These are phyloP conservation scores for Himalopsyche japonica DNA, from an alignment of 2,888 invertebrate species.

Conservation along the genomic window DNA sequence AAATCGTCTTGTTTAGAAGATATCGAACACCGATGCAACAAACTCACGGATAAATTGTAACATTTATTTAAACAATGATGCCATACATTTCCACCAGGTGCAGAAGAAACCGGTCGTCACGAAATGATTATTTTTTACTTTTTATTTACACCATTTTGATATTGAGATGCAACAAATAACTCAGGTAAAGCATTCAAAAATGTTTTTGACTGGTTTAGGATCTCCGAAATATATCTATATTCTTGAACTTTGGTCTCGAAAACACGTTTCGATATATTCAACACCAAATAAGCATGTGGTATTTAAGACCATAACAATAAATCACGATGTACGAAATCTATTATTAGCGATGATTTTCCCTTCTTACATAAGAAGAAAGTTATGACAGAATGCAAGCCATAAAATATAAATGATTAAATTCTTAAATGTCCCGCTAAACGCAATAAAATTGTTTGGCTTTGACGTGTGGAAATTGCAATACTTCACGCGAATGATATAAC, in stretches of 20 bases:
- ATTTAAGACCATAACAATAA: neutral
- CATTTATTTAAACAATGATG: no score
- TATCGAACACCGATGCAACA: neutral
- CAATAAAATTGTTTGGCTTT: neutral
- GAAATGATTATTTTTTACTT: no score
- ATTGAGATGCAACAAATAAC: no score
- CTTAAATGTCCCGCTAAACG: neutral
- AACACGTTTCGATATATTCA: neutral
- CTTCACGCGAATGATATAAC: conserved; percentile 16
- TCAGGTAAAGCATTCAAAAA: neutral
- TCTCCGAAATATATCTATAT: neutral
- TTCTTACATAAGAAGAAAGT: neutral
- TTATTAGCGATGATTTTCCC: neutral
- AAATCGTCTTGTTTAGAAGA: no score
- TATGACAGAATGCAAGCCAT: neutral
- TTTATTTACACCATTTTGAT: no score
- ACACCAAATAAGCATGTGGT: neutral
- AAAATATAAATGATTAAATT: neutral
- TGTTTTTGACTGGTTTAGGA: neutral
- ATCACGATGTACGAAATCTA: neutral
- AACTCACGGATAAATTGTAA: no score
- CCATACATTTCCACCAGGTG: neutral
- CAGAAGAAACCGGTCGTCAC: no score
- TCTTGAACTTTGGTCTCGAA: neutral
- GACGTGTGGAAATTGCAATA: neutral